Base-by-base conservation (phyloP, 2,113 vertebrate species). In the Chitala chitala region DNA sequence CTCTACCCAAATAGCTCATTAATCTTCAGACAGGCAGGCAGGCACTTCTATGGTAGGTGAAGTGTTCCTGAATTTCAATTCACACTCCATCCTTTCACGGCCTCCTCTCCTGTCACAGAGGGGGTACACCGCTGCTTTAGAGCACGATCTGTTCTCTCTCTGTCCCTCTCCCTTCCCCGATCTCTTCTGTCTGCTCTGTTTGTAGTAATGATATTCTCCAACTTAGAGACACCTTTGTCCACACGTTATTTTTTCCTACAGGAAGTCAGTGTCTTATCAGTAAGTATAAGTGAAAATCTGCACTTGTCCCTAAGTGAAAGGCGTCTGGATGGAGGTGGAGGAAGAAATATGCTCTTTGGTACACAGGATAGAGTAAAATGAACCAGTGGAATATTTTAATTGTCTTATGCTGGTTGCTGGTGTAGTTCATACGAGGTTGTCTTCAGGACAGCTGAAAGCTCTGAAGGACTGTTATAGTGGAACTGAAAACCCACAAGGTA, bases 1-100 rank as follows among this genome's bases (percentile, higher is more conserved):
- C 84, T 90, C 78, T 86, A 83, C 86, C 87, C 88, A 87, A 89
- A 90, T 86, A 93, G 88, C 83, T 93, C 89, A 93, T 95, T 94
- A 94, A 93, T 94, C 92, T 93, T 93, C 85, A 90, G 85, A 82
- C 80, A 88, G 78, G 77, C 88, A 84, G 17, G n/a, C n/a, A n/a
- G n/a, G n/a, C n/a, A n/a, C 82, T 89, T 85, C 76, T 87, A 81
- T 82, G 80, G 76, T 83, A 83, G 78, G 80, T 87, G 84, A 90
- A 86, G 86, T 77, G 83, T 79, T 87, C 85, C 82, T 88, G 82
- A 86, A 91, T 89, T 91, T 89, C 71, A 90, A 88, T 78, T 82
- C 81, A 78, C 82, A 78, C 53, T 51, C 72, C 78, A 87, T 80
- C 71, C 75, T 81, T 75, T 81, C 33, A 74, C 83, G 85, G 82